phyloP scores from a whole-genome alignment of 1,140 invertebrate species.

The Trachymyrmex septentrionalis region DNA sequence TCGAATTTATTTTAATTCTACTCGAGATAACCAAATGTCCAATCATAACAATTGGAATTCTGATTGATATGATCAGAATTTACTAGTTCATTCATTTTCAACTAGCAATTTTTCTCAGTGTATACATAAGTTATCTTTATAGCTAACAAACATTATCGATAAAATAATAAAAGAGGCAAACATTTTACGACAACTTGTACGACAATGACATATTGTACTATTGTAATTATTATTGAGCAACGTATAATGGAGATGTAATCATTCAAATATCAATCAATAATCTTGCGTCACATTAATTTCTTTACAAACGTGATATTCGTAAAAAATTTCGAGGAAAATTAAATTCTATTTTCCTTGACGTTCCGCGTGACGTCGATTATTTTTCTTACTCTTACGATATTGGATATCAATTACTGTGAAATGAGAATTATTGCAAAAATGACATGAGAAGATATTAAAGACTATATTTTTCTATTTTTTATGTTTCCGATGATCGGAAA shows the following conservation, averaged over 20 bases:
- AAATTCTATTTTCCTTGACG: background rate
- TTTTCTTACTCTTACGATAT: slow-evolving; percentile 12
- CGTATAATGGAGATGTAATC: background rate
- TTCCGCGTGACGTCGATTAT: background rate
- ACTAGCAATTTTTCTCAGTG: no score
- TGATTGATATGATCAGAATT: no score
- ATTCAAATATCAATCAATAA: slow-evolving; percentile 8
- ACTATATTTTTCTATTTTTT: background rate
- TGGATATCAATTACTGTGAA: background rate
- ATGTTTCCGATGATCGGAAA: background rate
- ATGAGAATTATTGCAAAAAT: background rate
- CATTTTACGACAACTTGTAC: background rate
- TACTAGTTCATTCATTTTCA: no score
- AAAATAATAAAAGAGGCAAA: background rate
- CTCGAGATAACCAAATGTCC: no score
- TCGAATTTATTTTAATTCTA: no score
- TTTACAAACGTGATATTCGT: background rate
- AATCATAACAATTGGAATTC: no score
- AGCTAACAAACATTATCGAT: background rate
- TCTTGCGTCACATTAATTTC: background rate
- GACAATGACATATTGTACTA: background rate
- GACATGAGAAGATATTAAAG: background rate
- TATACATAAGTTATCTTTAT: background rate
- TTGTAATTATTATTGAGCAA: slow-evolving; percentile 9
- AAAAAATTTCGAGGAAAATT: background rate